These are phyloP conservation scores for Eumeta japonica DNA, from an alignment of 1,140 invertebrate species.

Conservation along the genomic window DNA sequence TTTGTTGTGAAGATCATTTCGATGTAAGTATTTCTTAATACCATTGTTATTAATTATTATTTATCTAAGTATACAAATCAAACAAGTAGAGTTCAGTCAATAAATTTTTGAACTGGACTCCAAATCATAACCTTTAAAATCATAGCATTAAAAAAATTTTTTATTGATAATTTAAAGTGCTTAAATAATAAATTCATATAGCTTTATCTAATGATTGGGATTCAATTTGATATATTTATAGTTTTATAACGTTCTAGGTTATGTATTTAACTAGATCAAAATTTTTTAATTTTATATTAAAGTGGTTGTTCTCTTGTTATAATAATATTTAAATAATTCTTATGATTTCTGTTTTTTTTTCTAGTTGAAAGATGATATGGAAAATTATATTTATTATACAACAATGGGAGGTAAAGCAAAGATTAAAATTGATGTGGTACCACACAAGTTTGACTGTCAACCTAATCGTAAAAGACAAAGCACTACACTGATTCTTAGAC, in stretches of 20 bases:
- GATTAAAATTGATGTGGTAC: conserved; percentile 1
- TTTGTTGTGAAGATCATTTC: no score
- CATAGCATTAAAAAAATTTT: no score
- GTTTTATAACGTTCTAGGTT: conserved; percentile 1
- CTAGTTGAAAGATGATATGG: conserved; percentile 1
- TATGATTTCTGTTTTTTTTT: conserved; percentile 1
- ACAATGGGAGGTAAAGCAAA: conserved; percentile 1
- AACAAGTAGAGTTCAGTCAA: no score
- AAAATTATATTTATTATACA: conserved; percentile 1
- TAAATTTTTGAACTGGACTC: no score
- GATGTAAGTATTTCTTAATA: no score
- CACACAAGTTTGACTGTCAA: conserved; percentile 1
- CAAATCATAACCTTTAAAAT: no score
- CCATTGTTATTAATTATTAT: no score
- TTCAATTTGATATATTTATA: background rate
- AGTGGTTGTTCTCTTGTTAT: background rate
- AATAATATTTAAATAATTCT: conserved; percentile 1
- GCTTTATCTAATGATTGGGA: conserved; percentile 1
- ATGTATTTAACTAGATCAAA: background rate
- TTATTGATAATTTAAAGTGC: no score
- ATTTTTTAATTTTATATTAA: background rate
- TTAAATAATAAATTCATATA: no score
- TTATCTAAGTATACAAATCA: no score
- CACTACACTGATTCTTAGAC: background rate
- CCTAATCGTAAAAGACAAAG: conserved; percentile 1